A percentile compares a stretch with the other conserved stretches of the same genome.
phyloP scores from a whole-genome alignment of 2,888 invertebrate genomes.

The Drosophila meridiana region DNA sequence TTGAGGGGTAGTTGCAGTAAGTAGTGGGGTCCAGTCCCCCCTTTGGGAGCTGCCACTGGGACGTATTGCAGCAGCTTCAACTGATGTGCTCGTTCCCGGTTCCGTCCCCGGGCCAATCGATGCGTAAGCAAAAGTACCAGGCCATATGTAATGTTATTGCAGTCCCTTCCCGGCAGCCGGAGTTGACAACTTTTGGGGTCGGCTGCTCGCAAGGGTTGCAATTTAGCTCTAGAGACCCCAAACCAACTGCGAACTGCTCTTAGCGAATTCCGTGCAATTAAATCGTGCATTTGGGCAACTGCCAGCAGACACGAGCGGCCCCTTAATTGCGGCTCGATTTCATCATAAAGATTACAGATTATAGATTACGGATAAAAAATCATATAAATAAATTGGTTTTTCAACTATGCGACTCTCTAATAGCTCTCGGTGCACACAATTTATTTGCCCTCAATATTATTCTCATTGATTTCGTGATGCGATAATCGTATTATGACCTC shows the following conservation, averaged over 20 bases:
- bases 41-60: constrained; percentile 4
- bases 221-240: constrained; percentile 7
- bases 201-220: constrained; percentile 39
- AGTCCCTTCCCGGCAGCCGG: neutral
- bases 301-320: constrained; percentile 38
- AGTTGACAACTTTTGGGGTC: constrained; percentile 43
- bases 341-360: constrained; percentile 67
- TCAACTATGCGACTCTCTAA: constrained; percentile 34
- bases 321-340: constrained; percentile 74
- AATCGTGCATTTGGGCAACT: constrained; percentile 50
- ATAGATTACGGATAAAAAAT: constrained; percentile 50
- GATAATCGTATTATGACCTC: constrained; percentile 51
- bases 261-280: constrained; percentile 70
- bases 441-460: constrained; percentile 54
- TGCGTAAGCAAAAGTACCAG: constrained; percentile 68
- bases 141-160: constrained; percentile 63
- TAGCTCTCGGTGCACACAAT: constrained; percentile 41
- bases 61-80: constrained; percentile 47
- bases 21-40: constrained; percentile 31
- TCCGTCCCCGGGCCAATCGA: constrained; percentile 58
- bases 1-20: constrained; percentile 36
- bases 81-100: neutral
- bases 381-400: constrained; percentile 75
- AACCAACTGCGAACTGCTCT: constrained; percentile 26
- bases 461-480: constrained; percentile 50